phyloP scores from a whole-genome alignment of 2,113 vertebrate species.

The Leuciscus idus region DNA sequence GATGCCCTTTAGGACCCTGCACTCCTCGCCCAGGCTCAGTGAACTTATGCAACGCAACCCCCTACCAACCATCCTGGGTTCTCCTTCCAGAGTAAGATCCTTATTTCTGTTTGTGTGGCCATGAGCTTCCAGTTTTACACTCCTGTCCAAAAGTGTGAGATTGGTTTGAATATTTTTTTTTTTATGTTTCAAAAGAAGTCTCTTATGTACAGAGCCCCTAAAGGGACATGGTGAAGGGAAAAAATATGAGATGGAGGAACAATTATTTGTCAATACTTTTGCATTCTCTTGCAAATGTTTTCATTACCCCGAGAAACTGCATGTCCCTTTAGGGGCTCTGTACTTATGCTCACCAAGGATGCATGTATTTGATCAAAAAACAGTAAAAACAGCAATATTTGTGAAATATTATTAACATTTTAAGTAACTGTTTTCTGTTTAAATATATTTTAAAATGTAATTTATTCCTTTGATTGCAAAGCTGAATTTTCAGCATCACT shows the following conservation, averaged over 20 bases:
- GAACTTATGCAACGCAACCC: slow-evolving; percentile 94
- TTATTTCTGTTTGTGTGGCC: neutral
- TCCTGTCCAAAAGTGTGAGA: neutral
- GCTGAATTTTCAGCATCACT: no score
- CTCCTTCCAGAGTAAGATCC: slow-evolving; percentile 86
- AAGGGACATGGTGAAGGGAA: no score
- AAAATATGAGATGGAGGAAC: no score
- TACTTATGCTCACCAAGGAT: neutral
- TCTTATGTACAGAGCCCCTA: neutral
- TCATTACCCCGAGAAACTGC: no score
- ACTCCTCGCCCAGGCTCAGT: slow-evolving; percentile 89
- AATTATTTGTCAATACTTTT: no score
- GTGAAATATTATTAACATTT: neutral
- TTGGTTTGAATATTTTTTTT: neutral
- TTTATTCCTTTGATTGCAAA: no score
- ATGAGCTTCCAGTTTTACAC: neutral
- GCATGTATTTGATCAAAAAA: neutral
- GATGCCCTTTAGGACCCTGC: slow-evolving; percentile 80
- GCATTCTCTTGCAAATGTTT: no score
- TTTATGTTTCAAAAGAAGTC: neutral
- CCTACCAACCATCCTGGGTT: slow-evolving; percentile 92
- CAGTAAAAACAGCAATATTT: neutral
- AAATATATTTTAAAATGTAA: no score
- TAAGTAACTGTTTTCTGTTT: no score
- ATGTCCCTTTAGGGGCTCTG: no score